Evolutionary conservation across 1,140 invertebrate species (phyloP).

Genomic region (Heliconius hermathena): DNA sequence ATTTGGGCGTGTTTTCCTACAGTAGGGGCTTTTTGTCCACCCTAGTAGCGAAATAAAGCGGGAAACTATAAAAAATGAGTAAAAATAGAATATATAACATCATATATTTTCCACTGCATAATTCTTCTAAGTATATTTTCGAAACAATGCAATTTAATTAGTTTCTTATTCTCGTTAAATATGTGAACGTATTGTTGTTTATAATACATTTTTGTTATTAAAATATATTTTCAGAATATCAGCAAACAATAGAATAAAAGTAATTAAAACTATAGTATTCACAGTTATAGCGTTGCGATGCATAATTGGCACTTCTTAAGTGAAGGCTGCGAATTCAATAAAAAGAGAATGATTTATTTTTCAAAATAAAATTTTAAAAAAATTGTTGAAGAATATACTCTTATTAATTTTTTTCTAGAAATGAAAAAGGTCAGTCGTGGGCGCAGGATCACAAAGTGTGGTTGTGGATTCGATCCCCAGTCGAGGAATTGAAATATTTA

Average conservation of each 20-base stretch:
- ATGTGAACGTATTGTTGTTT: neutral
- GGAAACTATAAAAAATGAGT: neutral
- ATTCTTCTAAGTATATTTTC: too few relatives aligned
- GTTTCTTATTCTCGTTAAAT: neutral
- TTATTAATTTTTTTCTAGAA: too few relatives aligned
- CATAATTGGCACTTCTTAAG: neutral
- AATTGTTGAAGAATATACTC: too few relatives aligned
- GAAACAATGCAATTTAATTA: neutral
- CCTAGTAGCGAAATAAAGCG: neutral
- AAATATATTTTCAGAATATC: neutral
- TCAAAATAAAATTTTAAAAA: too few relatives aligned
- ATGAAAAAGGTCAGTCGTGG: too few relatives aligned
- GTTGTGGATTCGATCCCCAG: too few relatives aligned
- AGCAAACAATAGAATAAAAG: neutral
- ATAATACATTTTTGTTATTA: neutral
- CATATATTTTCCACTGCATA: too few relatives aligned
- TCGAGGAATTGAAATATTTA: too few relatives aligned
- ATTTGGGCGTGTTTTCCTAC: too few relatives aligned
- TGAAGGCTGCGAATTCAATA: neutral
- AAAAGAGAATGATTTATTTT: neutral
- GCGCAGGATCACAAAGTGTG: too few relatives aligned
- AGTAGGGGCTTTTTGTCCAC: too few relatives aligned
- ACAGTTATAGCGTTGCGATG: neutral
- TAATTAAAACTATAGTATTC: neutral
- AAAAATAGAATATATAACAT: too few relatives aligned